Percentiles rank a stretch among this genome's conserved stretches.
phyloP scores from a whole-genome alignment of 2,888 invertebrate species.

The Malthinus seriepunctatus region DNA sequence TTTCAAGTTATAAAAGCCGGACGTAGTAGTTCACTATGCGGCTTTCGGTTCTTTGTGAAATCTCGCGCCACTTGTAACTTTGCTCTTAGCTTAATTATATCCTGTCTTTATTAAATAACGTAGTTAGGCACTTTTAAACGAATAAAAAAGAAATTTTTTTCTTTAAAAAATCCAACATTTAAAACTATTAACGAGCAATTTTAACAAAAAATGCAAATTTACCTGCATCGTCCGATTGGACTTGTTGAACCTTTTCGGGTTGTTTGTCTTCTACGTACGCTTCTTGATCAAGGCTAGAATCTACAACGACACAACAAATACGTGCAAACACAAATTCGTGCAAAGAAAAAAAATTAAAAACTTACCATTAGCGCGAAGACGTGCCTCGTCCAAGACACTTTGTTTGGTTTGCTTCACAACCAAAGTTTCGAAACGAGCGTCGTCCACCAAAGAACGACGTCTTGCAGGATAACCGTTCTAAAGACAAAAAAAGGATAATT shows the following conservation, averaged over 20 bases:
- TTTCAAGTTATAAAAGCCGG: slow-evolving; percentile 51
- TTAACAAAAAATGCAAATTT: slow-evolving; percentile 42
- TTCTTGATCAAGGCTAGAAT: slow-evolving; percentile 53
- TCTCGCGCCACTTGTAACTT: slow-evolving; percentile 42
- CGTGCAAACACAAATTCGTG: slow-evolving; percentile 36
- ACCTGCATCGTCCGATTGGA: slow-evolving; percentile 62
- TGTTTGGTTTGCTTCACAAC: slow-evolving; percentile 95
- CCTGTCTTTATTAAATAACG: slow-evolving; percentile 21
- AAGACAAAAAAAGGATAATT: slow-evolving; percentile 49
- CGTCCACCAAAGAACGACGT: slow-evolving; percentile 94
- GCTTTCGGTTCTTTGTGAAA: slow-evolving; percentile 41
- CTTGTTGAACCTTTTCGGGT: slow-evolving; percentile 53
- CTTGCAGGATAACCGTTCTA: slow-evolving; percentile 97
- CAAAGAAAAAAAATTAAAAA: slow-evolving; percentile 5
- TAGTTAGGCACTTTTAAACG: slow-evolving; percentile 10
- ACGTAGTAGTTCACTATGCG: slow-evolving; percentile 39
- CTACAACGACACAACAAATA: slow-evolving; percentile 42
- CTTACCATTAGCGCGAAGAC: slow-evolving; percentile 85
- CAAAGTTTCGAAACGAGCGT: slow-evolving; percentile 95
- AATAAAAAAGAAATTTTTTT: slow-evolving; percentile 19
- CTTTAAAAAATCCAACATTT: not conserved
- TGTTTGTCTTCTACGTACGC: slow-evolving; percentile 46
- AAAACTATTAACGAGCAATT: not conserved
- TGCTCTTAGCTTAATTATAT: slow-evolving; percentile 36
- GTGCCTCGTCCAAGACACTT: slow-evolving; percentile 88